phyloP scores from a whole-genome alignment of 2,797 vertebrate genomes.

The Alca torda region DNA sequence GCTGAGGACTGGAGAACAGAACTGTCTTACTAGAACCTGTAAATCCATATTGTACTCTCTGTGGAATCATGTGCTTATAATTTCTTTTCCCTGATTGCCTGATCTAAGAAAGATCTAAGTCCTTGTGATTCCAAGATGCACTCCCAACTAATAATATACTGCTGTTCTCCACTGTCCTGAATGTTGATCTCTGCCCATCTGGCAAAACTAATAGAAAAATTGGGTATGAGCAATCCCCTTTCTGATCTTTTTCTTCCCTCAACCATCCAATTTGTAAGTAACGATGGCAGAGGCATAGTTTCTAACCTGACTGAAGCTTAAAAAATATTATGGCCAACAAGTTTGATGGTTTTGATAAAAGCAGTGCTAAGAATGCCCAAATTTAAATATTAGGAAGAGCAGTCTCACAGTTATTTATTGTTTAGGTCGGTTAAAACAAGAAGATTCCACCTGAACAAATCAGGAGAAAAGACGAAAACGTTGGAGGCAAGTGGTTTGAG shows the following conservation, averaged over 20 bases:
- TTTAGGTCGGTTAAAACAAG: not conserved
- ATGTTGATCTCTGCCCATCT: not conserved
- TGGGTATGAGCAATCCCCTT: not conserved
- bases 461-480: not conserved
- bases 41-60: not conserved
- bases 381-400: not conserved
- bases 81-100: not conserved
- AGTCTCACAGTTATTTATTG: not conserved
- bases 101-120: not conserved
- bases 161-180: not conserved
- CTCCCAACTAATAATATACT: not conserved
- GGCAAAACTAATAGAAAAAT: not conserved
- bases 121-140: not conserved
- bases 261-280: not conserved
- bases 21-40: not conserved
- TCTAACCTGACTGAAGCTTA: not conserved
- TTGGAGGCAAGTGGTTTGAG: not conserved
- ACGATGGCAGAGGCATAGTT: not conserved
- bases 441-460: not conserved
- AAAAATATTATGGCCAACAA: not conserved
- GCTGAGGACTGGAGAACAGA: not conserved
- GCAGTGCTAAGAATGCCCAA: rapidly evolving
- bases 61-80: rapidly evolving
- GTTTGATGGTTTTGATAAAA: not conserved
- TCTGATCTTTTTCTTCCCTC: not conserved